phyloP scores from a whole-genome alignment of 2,888 invertebrate species.

The Callyntrura guangdongensis region DNA sequence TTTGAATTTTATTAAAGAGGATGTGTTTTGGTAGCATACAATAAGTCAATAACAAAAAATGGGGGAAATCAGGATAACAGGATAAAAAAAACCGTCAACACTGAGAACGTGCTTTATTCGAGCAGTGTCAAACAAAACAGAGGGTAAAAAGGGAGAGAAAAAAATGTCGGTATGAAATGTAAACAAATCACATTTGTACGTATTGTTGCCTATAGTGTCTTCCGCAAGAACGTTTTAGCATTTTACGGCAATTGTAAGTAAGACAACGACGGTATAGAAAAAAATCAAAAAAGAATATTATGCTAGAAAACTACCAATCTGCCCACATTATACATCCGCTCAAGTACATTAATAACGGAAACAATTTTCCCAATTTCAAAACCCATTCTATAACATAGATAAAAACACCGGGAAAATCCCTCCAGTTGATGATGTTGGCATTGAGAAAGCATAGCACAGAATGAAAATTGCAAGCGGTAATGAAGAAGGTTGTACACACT shows the following conservation, averaged over 20 bases:
- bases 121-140: not conserved
- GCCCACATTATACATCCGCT: not conserved
- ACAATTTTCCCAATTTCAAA: constrained; percentile 5
- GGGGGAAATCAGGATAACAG: not conserved
- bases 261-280: not conserved
- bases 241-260: no score
- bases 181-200: not conserved
- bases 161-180: constrained; percentile 19
- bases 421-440: no score
- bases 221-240: no score
- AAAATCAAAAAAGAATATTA: not conserved
- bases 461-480: not conserved
- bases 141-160: not conserved
- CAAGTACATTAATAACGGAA: not conserved
- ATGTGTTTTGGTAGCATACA: not conserved
- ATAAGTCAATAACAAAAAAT: not conserved
- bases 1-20: not conserved
- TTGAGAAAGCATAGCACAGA: no score
- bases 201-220: not conserved
- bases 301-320: not conserved
- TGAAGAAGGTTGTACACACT: not conserved
- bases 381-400: no score
- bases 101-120: constrained; percentile 17
- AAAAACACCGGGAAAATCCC: no score
- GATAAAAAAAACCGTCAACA: not conserved